phyloP scores from a whole-genome alignment of 2,888 invertebrate genomes.

The Lapara coniferarum region DNA sequence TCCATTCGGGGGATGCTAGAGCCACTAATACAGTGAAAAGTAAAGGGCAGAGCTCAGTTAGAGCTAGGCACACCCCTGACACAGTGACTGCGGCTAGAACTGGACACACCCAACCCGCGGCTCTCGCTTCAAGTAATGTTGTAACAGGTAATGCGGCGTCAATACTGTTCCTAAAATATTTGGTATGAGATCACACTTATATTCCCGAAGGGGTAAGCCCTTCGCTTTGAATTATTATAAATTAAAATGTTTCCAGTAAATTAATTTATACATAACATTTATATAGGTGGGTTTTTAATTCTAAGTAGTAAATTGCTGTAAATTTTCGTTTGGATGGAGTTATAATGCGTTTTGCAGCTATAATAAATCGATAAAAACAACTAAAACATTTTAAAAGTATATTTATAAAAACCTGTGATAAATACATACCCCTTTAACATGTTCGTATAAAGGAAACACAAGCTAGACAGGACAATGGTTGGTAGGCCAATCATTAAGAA shows the following conservation, averaged over 20 bases:
- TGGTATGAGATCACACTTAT: no score
- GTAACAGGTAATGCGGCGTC: constrained; percentile 85
- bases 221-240: no score
- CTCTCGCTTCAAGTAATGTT: constrained; percentile 83
- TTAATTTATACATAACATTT: no score
- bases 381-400: no score
- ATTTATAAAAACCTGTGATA: not conserved
- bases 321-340: no score
- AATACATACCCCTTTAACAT: constrained; percentile 72
- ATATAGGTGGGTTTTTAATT: no score
- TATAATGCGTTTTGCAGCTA: no score
- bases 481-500: constrained; percentile 68
- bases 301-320: no score
- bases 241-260: no score
- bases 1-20: constrained; percentile 85
- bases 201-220: no score
- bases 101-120: constrained; percentile 85
- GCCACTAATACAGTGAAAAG: constrained; percentile 81
- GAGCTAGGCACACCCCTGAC: constrained; percentile 83
- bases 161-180: constrained; percentile 73
- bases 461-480: constrained; percentile 61
- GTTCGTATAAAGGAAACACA: constrained; percentile 76
- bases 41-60: constrained; percentile 84
- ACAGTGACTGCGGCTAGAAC: constrained; percentile 84
- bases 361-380: no score